Evolutionary conservation across 2,888 invertebrate species (phyloP), one percentile per base, ranked within the genome.

Genomic region (Lysandra coridon): DNA sequence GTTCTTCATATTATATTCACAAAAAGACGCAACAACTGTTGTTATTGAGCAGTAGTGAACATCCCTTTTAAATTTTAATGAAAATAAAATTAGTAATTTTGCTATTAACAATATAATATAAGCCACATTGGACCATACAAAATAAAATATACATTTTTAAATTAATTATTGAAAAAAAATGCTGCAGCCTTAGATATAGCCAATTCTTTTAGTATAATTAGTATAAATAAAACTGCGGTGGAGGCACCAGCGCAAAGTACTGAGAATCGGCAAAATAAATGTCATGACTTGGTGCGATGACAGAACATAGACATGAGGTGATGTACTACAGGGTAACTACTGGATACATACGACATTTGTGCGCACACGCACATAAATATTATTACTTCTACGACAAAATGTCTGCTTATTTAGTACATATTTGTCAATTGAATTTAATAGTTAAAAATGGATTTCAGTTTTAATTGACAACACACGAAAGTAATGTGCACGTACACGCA

Each of bases 251-350:
- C 53, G 23, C 53, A 76, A 57, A 53, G 6, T 53, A 57, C 49
- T 2, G 44, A 76, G 17, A 53, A 33, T 76, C 53, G 57, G 57
- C 53, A 76, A 57, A 76, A 17, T 57, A 76, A 57, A 76, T 57
- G 76, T 6, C 12, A 76, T 49, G 30, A 53, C 53, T 14, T 14
- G 53, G 30, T 53, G 76, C 76, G 76, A 76, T 30, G 76, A 76
- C 33, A 57, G 57, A 76, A 76, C 76, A 57, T 76, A 76, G 76
- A 76, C 53, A 4, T 75, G 75, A 30, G 30, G 23, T 37, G 69
- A 69, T 30, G 33, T 14, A 69, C 69, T 69, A 69, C 69, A 14
- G 33, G 33, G 30, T 30, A 64, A 69, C 69, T 69, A 69, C 33
- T 33, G 23, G 10, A 62, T 62, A 23, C 23, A 23, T 69, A 69